These are phyloP conservation scores for Elephantulus edwardii DNA, from an alignment of 2,113 vertebrate genomes.

Conservation along the genomic window DNA sequence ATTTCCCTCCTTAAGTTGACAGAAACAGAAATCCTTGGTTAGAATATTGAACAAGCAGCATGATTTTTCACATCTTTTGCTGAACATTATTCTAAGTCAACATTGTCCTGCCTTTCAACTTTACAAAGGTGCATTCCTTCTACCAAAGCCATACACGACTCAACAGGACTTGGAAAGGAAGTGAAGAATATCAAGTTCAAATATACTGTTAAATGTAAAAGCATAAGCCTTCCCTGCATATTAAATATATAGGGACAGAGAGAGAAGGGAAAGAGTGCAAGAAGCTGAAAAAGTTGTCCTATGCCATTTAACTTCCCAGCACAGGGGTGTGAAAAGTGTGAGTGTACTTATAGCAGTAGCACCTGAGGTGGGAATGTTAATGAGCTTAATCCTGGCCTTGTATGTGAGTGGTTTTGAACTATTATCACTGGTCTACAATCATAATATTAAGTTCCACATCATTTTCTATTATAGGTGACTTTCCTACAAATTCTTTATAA, in stretches of 20 bases:
- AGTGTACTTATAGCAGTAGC: too few relatives aligned
- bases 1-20: background rate
- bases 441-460: background rate
- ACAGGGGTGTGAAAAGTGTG: background rate
- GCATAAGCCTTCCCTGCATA: background rate
- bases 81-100: background rate
- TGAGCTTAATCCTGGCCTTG: background rate
- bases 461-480: background rate
- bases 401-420: background rate
- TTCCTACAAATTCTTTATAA: background rate
- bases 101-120: background rate
- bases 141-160: background rate
- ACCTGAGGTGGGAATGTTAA: background rate
- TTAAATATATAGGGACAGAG: background rate
- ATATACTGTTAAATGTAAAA: background rate
- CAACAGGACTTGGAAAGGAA: background rate
- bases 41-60: background rate
- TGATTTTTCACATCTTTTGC: background rate
- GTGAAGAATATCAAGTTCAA: background rate
- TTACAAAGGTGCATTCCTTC: background rate
- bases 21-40: background rate
- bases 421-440: background rate
- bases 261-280: background rate
- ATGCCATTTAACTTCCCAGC: background rate
- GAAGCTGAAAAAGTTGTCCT: background rate